These are phyloP conservation scores for Dromiciops gliroides DNA, from an alignment of 2,113 vertebrate species.

Conservation along the genomic window DNA sequence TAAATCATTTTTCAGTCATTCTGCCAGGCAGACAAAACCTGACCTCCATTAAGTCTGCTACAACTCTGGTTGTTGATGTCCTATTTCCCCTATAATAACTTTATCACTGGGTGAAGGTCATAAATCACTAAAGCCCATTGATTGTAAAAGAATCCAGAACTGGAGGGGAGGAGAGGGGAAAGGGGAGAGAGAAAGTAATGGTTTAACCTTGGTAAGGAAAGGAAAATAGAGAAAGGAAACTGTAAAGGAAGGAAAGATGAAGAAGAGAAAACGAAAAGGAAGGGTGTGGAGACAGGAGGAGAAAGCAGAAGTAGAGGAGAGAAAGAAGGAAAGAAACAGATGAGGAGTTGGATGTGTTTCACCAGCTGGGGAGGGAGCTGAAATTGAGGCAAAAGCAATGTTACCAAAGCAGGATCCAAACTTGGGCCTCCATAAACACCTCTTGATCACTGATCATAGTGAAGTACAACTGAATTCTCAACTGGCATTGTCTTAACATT, in stretches of 20 bases:
- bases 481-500: background rate
- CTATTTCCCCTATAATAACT: background rate
- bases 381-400: background rate
- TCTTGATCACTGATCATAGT: background rate
- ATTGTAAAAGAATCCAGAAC: background rate
- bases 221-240: background rate
- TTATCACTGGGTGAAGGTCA: background rate
- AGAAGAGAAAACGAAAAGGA: background rate
- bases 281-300: background rate
- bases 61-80: background rate
- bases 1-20: background rate
- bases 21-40: background rate
- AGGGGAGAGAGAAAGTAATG: background rate
- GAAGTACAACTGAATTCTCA: background rate
- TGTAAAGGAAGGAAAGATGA: background rate
- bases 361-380: background rate
- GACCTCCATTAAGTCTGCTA: background rate
- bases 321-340: background rate
- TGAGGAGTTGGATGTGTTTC: background rate
- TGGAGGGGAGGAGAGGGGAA: no score
- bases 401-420: background rate
- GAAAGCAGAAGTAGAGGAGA: background rate
- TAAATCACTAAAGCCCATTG: background rate
- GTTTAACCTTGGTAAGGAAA: background rate
- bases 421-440: background rate